Conservation (phyloP, 2,888 invertebrate genomes). For the Catotricha subobsoleta region DNA sequence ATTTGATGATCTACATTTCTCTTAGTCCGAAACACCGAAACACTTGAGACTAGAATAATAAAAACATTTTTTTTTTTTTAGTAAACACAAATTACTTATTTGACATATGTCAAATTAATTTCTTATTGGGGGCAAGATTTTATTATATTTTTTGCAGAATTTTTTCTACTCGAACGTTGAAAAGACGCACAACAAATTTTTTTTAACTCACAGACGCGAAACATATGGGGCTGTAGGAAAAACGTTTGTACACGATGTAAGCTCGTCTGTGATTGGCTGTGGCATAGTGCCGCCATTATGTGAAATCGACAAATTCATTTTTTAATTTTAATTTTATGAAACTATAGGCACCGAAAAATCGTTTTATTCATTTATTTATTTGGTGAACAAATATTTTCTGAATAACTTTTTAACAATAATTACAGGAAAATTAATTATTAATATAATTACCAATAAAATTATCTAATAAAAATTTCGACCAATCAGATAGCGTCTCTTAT, state of each 20-base stretch:
- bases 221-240: background rate
- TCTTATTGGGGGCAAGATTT: conserved; percentile 6
- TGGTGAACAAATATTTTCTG: background rate
- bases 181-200: conserved; percentile 12
- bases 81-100: conserved; percentile 4
- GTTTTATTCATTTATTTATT: background rate
- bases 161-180: conserved; percentile 1
- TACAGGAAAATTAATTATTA: background rate
- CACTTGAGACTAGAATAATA: background rate
- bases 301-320: background rate
- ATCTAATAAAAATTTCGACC: background rate
- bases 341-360: background rate
- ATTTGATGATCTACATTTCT: background rate
- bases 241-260: conserved; percentile 32
- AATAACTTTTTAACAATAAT: background rate
- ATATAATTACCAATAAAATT: background rate
- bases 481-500: background rate
- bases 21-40: background rate
- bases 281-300: conserved; percentile 42
- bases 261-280: conserved; percentile 52
- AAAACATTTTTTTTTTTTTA: background rate
- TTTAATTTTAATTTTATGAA: background rate
- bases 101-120: conserved; percentile 7
- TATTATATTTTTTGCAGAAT: conserved; percentile 3
- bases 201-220: conserved; percentile 14